Base-by-base conservation (phyloP, 2,888 invertebrate species). In the Mesorhabditis sp. region DNA sequence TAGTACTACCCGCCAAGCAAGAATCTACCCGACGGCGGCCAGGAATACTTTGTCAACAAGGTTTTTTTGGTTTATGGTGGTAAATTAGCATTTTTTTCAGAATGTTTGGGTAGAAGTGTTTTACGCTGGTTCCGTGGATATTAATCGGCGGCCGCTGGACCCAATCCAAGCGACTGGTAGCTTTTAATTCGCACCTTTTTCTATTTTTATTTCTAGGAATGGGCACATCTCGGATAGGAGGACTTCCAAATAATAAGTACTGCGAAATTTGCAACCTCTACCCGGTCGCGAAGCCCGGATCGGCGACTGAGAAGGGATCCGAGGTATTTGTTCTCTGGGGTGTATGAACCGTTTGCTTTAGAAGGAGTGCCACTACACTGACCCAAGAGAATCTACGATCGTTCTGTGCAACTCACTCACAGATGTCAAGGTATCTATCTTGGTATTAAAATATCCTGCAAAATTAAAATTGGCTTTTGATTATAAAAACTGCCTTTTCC, bases 211-310 rank as follows among this genome's bases (percentile, higher is more conserved):
- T 62, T 72, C 43, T 62, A 75, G 75, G 80, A 42, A 72, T 74
- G 2, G 82, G 82, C n/a, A 79, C 80, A 0, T 78, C 79, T 4
- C 75, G 71, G 67, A 78, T 80, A 6, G 81, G 82, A 15, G 82
- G 82, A 7, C 70, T 82, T 42, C 83, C 83, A 0, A 83, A 85
- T 70, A 85, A 85, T 72, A 84, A 84, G 67, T 28, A 67, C 41
- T 85, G 85, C 70, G 71, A 43, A 0, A 42, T 70, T 7, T 85
- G 85, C 74, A 85, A 85, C 72, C 69, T 85, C 45, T 84, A 85
- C 70, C 83, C 83, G 62, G 15, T 41, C 10, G 15, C 50, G 58
- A 42, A 28, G 63, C 15, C 5, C 50, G 4, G 45, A 15, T 28
- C 28, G 28, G 28, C 28, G 28, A 28, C 28, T 28, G 28, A 28